Conservation (phyloP, 2,797 vertebrate species). For the Ibycter americanus region DNA sequence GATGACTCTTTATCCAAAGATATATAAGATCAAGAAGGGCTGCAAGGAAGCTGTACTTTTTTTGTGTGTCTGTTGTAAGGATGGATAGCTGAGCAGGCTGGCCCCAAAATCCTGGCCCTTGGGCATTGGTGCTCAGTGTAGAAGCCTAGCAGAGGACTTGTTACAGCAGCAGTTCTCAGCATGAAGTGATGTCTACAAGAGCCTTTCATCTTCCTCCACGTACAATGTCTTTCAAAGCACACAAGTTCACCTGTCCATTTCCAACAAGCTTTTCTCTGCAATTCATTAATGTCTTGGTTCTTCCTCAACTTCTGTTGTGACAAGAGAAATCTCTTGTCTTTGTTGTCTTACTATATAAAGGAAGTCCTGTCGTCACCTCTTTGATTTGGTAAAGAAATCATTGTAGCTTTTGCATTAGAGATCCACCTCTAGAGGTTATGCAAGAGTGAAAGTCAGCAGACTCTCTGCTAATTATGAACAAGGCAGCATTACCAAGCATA, state of each 20-base stretch:
- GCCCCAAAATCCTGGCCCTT: background rate
- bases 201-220: background rate
- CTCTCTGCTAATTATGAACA: background rate
- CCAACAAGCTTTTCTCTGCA: background rate
- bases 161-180: background rate
- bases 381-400: background rate
- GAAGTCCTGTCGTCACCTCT: background rate
- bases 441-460: background rate
- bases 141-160: background rate
- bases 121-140: background rate
- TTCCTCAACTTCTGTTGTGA: background rate
- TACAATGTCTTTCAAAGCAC: background rate
- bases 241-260: background rate
- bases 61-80: accelerated
- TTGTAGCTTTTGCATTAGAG: background rate
- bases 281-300: background rate
- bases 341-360: background rate
- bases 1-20: background rate
- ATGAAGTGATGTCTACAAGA: background rate
- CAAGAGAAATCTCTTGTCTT: background rate
- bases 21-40: background rate
- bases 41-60: background rate
- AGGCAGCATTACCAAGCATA: background rate
- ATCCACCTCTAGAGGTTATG: background rate
- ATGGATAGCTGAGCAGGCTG: background rate